These are phyloP conservation scores for Andrena fulva DNA, from an alignment of 2,888 invertebrate species.

Conservation along the genomic window DNA sequence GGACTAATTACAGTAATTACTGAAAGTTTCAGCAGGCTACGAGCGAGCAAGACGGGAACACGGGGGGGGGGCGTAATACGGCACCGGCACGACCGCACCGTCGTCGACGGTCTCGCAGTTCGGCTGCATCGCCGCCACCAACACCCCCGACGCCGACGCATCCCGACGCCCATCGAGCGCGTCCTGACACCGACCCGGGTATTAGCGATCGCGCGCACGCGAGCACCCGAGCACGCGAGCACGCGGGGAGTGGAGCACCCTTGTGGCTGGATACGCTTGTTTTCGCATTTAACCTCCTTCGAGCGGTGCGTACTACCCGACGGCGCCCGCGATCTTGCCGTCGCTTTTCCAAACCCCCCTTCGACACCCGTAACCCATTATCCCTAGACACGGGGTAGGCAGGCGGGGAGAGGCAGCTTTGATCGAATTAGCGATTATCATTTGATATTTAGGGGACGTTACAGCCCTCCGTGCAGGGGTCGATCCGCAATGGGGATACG, in stretches of 20 bases:
- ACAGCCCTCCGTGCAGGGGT: slow-evolving; percentile 19
- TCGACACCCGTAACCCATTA: slow-evolving; percentile 43
- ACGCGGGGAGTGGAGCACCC: slow-evolving; percentile 68
- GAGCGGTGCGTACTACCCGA: slow-evolving; percentile 29
- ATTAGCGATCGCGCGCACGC: slow-evolving; percentile 78
- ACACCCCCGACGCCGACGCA: slow-evolving; percentile 50
- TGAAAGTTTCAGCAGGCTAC: slow-evolving; percentile 83
- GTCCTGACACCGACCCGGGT: slow-evolving; percentile 75
- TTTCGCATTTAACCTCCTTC: slow-evolving; percentile 75
- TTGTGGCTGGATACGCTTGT: slow-evolving; percentile 78
- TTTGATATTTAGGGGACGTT: slow-evolving; percentile 55
- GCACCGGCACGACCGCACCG: slow-evolving; percentile 71
- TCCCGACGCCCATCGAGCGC: slow-evolving; percentile 53
- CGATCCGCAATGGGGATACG: slow-evolving; percentile 5
- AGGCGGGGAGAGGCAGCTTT: slow-evolving; percentile 49
- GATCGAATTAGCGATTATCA: slow-evolving; percentile 76
- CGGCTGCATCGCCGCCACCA: slow-evolving; percentile 70
- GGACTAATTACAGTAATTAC: slow-evolving; percentile 85
- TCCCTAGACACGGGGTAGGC: background rate
- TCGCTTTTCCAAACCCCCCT: slow-evolving; percentile 33
- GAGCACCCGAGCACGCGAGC: slow-evolving; percentile 49
- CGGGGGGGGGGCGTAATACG: slow-evolving; percentile 73
- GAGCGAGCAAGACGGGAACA: slow-evolving; percentile 67
- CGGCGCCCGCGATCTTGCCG: slow-evolving; percentile 9
- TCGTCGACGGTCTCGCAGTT: slow-evolving; percentile 55